Evolutionary conservation across 2,797 vertebrate genomes (phyloP), one percentile per base, ranked within the genome.

Genomic region (Pseudochaenichthys georgianus): DNA sequence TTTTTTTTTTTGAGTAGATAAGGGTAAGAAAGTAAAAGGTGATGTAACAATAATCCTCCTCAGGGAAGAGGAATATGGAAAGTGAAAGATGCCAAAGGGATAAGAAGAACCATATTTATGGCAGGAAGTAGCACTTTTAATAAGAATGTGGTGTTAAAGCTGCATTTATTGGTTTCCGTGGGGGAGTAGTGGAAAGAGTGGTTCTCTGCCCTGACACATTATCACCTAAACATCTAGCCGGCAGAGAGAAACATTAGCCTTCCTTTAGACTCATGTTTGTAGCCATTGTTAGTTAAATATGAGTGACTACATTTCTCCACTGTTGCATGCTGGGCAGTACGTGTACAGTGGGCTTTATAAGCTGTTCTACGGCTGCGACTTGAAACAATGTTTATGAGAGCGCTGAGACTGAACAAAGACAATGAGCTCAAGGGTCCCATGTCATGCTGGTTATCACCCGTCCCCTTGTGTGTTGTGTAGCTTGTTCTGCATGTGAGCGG

Each of bases 341-440:
- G 34, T 9, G 34, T 38, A 38, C 34, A 38, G 7, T 38, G 34
- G 34, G 8, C 8, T 38, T 38, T 38, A 7, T 9, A 9, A 38
- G 34, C 34, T 38, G 34, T 28, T 28, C 28, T 28, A 28, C 28
- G 1, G 28, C 34, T 38, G 34, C 34, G 6, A 38, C 34, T 38
- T 38, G 34, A 38, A 38, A 38, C 34, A 38, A 38, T 9, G 34
- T 38, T 38, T 8, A 9, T 38, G 34, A 38, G 34, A 38, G 7
- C 7, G 34, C 34, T 38, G 34, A 38, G 34, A 38, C 34, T 38
- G 64, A 77, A 51, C 50, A 43, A 3, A 55, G 55, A 68, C 58
- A 57, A 17, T 3, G 2, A 54, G 66, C 53, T 50, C 12, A 60
- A 66, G 38, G 11, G 34, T 43, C 54, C 46, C n/a, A 28, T 28